Evolutionary conservation across 2,113 vertebrate species (phyloP), one percentile per base, ranked within the genome.

Genomic region (Dryoscopus gambensis): DNA sequence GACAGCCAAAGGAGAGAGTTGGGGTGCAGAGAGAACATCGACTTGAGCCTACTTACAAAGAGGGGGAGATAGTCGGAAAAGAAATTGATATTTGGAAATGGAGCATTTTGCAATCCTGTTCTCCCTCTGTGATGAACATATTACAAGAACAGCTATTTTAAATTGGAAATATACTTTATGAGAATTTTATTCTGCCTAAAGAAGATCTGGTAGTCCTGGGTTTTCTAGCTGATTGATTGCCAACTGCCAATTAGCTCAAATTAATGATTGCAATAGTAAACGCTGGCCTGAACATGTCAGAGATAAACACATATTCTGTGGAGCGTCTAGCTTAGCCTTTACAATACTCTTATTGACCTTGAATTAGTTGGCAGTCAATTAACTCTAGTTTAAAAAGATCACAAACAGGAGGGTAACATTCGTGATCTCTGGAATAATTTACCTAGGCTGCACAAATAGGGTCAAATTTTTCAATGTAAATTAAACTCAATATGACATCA

Each of bases 231-330:
- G 44, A 85, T 95, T 84, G 71, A 94, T 83, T 11, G 4, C n/a
- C 76, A 77, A 70, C 56, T 92, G 50, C 23, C 84, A 90, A 37
- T 95, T 90, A 94, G 31, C 19, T 93, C 55, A 52, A 86, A 85
- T 67, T 91, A 94, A 87, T 52, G 16, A 95, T 69, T 74, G 56
- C 42, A 81, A 30, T 42, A 81, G 82, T 90, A 93, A 96, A 88
- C 64, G 80, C 30, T 74, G 93, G 42, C 23, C 59, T 91, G 68
- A 86, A 67, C 46, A 63, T 69, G 63, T 80, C 82, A 91, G 67
- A 90, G 56, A 68, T 75, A 83, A 83, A 44, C 27, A 83, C 9
- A 5, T 78, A 76, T 68, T 93, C 91, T 65, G 31, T 76, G 50
- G 50, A 85, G 25, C 33, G 35, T 70, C 71, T 90, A 86, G 47